Evolutionary conservation across 2,797 vertebrate genomes (phyloP).

Genomic region (Halcyon leucocephala): DNA sequence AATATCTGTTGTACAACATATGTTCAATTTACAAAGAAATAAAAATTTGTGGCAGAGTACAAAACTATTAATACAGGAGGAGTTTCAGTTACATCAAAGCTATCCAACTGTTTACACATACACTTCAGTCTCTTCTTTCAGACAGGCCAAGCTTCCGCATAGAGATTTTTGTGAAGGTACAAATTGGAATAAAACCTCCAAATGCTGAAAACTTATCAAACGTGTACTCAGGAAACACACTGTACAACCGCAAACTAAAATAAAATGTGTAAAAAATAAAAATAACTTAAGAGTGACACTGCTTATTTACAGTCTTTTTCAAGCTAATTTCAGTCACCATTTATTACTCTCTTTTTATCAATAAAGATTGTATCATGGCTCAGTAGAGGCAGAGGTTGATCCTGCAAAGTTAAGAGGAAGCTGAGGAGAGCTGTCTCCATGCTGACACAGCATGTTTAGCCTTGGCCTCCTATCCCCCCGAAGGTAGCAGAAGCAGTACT

Average conservation of each 20-base stretch:
- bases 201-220: too few relatives aligned
- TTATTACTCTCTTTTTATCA: not conserved
- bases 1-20: too few relatives aligned
- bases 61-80: too few relatives aligned
- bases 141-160: too few relatives aligned
- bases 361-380: not conserved
- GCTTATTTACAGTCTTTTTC: not conserved
- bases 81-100: too few relatives aligned
- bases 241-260: conserved; percentile 18
- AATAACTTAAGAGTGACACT: not conserved
- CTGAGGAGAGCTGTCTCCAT: not conserved
- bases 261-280: conserved; percentile 32
- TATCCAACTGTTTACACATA: too few relatives aligned
- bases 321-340: not conserved
- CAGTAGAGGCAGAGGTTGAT: not conserved
- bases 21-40: too few relatives aligned
- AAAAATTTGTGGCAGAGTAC: too few relatives aligned
- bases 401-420: not conserved
- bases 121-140: too few relatives aligned
- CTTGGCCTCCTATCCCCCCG: not conserved
- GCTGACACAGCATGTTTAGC: not conserved
- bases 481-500: not conserved
- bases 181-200: too few relatives aligned
- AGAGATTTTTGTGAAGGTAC: too few relatives aligned
- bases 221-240: not conserved